Percentiles rank a stretch among this genome's conserved stretches.
phyloP scores from a whole-genome alignment of 2,113 vertebrate species.

The Clinocottus analis region DNA sequence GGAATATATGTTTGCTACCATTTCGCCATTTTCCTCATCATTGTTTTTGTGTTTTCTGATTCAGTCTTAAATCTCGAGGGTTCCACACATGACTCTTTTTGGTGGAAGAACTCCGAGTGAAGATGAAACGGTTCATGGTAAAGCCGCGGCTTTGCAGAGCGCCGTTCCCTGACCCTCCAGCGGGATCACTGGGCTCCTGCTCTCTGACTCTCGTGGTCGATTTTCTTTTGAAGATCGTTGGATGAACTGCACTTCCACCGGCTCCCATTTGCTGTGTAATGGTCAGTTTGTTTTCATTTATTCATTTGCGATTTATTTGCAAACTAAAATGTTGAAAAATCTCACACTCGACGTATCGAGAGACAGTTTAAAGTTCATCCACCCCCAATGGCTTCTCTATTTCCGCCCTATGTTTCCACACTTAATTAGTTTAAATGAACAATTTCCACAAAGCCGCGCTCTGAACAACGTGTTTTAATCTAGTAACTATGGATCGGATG shows the following conservation, averaged over 20 bases:
- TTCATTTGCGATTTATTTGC: not conserved
- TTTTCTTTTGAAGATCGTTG: not conserved
- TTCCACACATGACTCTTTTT: not conserved
- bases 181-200: not conserved
- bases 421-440: not conserved
- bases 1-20: not conserved
- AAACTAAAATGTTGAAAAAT: not conserved
- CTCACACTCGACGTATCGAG: too few relatives aligned
- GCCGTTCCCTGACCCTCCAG: not conserved
- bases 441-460: not conserved
- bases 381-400: not conserved
- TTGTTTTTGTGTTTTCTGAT: not conserved
- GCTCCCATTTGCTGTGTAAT: not conserved
- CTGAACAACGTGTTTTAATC: not conserved
- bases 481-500: not conserved
- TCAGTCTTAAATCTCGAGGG: not conserved
- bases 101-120: not conserved
- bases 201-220: not conserved
- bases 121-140: not conserved
- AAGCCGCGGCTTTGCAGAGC: conserved; percentile 6
- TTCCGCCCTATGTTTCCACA: not conserved
- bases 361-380: not conserved
- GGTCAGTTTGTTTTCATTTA: too few relatives aligned
- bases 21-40: not conserved
- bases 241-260: not conserved